These are phyloP conservation scores for Episyrphus balteatus DNA, from an alignment of 1,140 invertebrate genomes.

Conservation along the genomic window DNA sequence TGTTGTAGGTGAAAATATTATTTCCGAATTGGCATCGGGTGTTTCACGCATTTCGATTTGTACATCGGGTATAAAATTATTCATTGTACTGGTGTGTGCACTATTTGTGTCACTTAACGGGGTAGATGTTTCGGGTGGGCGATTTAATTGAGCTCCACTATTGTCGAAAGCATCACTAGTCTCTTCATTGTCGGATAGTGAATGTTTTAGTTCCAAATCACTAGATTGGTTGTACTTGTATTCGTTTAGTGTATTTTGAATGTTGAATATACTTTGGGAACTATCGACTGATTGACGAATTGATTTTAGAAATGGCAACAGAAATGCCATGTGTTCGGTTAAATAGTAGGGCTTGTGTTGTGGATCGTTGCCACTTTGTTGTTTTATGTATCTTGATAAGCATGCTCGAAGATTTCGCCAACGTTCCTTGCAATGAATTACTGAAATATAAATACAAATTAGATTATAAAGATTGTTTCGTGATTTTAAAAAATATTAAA, in stretches of 20 bases:
- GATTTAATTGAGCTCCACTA: neutral
- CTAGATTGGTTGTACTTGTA: too few relatives aligned
- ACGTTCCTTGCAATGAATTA: slow-evolving; percentile 34
- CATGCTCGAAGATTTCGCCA: slow-evolving; percentile 35
- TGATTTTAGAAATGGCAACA: slow-evolving; percentile 33
- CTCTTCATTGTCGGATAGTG: slow-evolving; percentile 29
- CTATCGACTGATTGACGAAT: slow-evolving; percentile 24
- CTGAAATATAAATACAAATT: slow-evolving; percentile 11
- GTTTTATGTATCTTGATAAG: slow-evolving; percentile 33
- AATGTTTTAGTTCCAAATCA: slow-evolving; percentile 23
- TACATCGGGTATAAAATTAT: slow-evolving; percentile 33
- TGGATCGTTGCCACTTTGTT: slow-evolving; percentile 25
- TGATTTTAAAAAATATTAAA: neutral
- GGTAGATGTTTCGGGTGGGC: slow-evolving; percentile 10
- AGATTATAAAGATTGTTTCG: neutral
- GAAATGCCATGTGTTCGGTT: slow-evolving; percentile 34
- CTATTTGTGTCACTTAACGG: slow-evolving; percentile 26
- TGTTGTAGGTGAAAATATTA: neutral
- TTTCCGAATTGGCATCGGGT: neutral
- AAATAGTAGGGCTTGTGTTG: slow-evolving; percentile 36
- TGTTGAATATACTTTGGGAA: slow-evolving; percentile 19
- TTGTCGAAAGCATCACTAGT: slow-evolving; percentile 28
- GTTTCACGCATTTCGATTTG: slow-evolving; percentile 19
- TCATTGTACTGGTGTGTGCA: slow-evolving; percentile 18
- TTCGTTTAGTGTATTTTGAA: neutral